These are phyloP conservation scores for Eulemur macaco DNA, from an alignment of 2,113 vertebrate genomes.

Conservation along the genomic window DNA sequence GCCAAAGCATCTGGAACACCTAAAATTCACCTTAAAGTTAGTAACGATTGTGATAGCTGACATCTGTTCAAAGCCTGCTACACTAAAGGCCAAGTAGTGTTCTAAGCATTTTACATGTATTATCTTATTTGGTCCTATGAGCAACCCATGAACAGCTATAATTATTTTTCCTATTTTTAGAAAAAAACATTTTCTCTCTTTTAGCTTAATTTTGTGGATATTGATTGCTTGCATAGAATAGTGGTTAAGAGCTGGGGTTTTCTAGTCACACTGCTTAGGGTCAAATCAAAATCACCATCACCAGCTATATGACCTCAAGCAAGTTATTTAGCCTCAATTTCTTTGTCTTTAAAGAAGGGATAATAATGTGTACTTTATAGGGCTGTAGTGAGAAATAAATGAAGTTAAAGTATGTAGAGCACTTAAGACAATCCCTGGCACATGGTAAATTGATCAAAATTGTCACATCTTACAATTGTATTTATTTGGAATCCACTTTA, in stretches of 20 bases:
- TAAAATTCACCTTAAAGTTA: neutral
- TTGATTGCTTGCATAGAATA: neutral
- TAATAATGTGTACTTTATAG: neutral
- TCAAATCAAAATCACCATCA: neutral
- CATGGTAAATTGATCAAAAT: neutral
- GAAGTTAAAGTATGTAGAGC: neutral
- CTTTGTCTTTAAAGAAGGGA: neutral
- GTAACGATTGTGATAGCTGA: neutral
- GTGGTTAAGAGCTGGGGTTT: neutral
- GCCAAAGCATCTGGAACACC: neutral
- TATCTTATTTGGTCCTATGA: neutral
- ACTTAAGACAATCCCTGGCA: neutral
- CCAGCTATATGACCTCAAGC: neutral
- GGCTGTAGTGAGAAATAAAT: neutral
- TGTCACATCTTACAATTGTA: neutral
- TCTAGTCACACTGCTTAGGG: neutral
- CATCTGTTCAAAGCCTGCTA: neutral
- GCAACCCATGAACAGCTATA: neutral
- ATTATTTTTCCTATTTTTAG: neutral
- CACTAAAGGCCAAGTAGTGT: neutral
- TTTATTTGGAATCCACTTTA: constrained; percentile 19
- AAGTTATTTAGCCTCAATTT: neutral
- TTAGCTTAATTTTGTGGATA: neutral
- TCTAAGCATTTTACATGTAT: neutral
- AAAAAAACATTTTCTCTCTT: neutral